Base-by-base conservation (phyloP, 2,888 invertebrate species). In the Arctia plantaginis region DNA sequence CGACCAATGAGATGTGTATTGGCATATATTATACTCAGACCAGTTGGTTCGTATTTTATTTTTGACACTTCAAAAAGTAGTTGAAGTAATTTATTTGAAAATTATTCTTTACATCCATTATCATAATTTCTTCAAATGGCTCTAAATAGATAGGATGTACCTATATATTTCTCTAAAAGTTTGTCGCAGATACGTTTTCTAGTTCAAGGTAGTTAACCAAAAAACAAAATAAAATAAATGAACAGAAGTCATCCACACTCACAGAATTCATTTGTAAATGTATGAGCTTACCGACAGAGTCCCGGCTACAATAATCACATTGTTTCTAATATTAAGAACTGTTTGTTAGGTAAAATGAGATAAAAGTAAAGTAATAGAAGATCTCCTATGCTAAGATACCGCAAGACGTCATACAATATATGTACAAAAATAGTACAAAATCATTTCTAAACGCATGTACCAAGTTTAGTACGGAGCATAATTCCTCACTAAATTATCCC, bases 401-500 rank as follows among this genome's bases (percentile, higher is more conserved):
- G 30, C 62, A 18, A 62, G 30, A 62, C 7, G 1, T 30, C 30
- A 30, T 35, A 65, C 20, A 35, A 66, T 66, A 66, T 62, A 23
- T 35, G 39, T 35, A 66, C 55, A 51, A 55, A 74, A 77, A 71
- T 70, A 76, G 59, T 73, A 70, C 62, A 75, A 81, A 79, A 84
- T 84, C 65, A 80, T 85, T 80, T 82, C 81, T 77, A 86, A 86
- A 85, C 79, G 84, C 86, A 85, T 86, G 85, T 87, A 88, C 87
- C 86, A 89, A 89, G 87, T 88, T 91, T 90, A 77, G 89, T 90
- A 86, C 88, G 86, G 85, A 88, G 90, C 89, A 93, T 93, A 93
- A 93, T 93, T 93, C 89, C 88, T 89, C 89, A 92, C 88, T 93
- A 95, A 95, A 94, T 94, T 94, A 94, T 93, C 91, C 92, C 88